Conservation (phyloP, 2,888 invertebrate species). For the Sceliomorpha sp. region DNA sequence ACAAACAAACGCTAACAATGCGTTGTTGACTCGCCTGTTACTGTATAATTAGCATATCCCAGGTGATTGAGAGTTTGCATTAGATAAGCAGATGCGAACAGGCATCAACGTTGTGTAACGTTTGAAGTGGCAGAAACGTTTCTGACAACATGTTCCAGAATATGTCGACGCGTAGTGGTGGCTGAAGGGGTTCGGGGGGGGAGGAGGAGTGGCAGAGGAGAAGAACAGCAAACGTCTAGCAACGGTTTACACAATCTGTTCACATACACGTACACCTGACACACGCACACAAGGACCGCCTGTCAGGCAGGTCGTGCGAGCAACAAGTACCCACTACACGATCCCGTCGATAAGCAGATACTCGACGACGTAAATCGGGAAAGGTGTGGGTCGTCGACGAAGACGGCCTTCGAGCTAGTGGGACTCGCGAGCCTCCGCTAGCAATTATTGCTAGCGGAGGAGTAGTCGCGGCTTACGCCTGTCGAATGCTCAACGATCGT, state of each 20-base stretch:
- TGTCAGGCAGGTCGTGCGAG: slow-evolving; percentile 12
- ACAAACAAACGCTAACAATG: slow-evolving; percentile 45
- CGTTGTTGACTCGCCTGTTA: slow-evolving; percentile 41
- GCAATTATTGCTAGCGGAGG: slow-evolving; percentile 31
- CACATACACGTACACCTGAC: slow-evolving; percentile 9
- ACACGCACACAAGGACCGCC: neutral
- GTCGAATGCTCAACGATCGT: slow-evolving; percentile 15
- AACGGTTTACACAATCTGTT: slow-evolving; percentile 1
- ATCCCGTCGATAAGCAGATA: slow-evolving; percentile 45
- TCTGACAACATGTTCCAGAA: slow-evolving; percentile 21
- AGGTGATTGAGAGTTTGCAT: slow-evolving; percentile 47
- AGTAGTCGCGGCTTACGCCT: slow-evolving; percentile 16
- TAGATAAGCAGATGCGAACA: slow-evolving; percentile 43
- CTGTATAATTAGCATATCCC: slow-evolving; percentile 52
- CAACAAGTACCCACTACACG: slow-evolving; percentile 52
- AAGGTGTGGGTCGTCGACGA: slow-evolving; percentile 20
- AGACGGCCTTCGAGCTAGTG: slow-evolving; percentile 32
- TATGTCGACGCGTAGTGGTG: neutral
- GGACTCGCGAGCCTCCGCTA: neutral
- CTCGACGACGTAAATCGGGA: slow-evolving; percentile 33
- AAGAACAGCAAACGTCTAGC: no score
- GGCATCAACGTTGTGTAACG: slow-evolving; percentile 16
- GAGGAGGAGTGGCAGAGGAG: no score
- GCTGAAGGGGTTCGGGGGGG: no score
- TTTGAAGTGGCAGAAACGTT: slow-evolving; percentile 19